Evolutionary conservation across 2,797 vertebrate species (phyloP).

Genomic region (Alauda arvensis): DNA sequence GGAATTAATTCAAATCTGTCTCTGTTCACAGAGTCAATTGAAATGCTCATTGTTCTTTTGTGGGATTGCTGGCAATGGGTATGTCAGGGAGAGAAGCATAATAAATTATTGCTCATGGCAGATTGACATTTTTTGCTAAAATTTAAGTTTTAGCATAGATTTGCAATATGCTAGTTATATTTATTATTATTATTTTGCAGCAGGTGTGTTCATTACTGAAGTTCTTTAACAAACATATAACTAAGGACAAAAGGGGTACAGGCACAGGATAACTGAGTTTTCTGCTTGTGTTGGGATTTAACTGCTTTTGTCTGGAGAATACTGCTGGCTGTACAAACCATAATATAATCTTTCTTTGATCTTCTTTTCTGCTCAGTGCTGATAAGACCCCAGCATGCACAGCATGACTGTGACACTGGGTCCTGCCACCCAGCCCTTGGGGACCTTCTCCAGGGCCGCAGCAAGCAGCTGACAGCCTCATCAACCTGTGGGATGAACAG

Average conservation of each 20-base stretch:
- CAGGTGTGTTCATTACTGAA: neutral
- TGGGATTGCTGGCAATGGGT: neutral
- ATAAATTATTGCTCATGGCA: neutral
- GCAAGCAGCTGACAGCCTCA: slow-evolving; percentile 75
- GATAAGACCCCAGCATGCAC: slow-evolving; percentile 53
- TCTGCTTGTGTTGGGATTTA: neutral
- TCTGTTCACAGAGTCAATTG: neutral
- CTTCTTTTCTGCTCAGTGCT: slow-evolving; percentile 54
- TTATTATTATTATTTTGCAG: neutral
- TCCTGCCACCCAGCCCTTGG: slow-evolving; percentile 77
- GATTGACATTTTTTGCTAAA: neutral
- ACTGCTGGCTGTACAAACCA: neutral
- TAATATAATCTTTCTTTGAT: neutral
- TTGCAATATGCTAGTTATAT: neutral
- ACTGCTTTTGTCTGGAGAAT: neutral
- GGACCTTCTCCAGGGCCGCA: slow-evolving; percentile 82
- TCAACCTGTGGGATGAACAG: slow-evolving; percentile 82
- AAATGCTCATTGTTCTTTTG: neutral
- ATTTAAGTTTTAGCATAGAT: neutral
- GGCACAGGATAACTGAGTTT: neutral
- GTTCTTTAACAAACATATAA: neutral
- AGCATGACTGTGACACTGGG: slow-evolving; percentile 66
- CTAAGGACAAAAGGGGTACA: neutral
- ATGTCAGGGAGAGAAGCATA: neutral
- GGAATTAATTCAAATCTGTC: neutral